phyloP scores from a whole-genome alignment of 1,140 invertebrate genomes.

The Ceratosolen solmsi region DNA sequence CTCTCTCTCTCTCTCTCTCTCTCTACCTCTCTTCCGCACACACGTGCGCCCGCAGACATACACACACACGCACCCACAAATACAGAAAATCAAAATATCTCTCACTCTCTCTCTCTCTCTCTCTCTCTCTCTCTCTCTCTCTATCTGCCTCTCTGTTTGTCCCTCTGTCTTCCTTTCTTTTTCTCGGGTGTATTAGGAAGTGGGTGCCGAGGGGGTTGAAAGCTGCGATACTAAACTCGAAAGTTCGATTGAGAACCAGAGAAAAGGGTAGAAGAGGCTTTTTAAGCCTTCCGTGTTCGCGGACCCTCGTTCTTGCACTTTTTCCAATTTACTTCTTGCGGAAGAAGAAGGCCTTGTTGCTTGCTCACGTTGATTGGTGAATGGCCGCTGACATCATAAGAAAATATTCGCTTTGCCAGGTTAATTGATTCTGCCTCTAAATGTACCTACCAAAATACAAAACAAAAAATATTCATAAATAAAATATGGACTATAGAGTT shows the following conservation, averaged over 20 bases:
- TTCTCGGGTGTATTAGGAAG: slow-evolving; percentile 3
- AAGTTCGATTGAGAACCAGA: slow-evolving; percentile 2
- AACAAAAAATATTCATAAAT: no score
- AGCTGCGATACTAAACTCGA: not conserved
- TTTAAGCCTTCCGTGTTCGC: not conserved
- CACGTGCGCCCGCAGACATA: not conserved
- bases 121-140: not conserved
- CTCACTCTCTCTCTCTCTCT: not conserved
- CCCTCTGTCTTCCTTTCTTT: not conserved
- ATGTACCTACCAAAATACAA: no score
- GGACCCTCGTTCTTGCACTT: not conserved
- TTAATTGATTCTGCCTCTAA: not conserved
- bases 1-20: not conserved
- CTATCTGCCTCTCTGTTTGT: not conserved
- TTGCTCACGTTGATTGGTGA: not conserved
- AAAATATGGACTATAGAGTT: no score
- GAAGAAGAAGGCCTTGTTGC: not conserved
- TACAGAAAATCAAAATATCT: not conserved
- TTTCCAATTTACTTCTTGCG: not conserved
- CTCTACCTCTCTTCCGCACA: not conserved
- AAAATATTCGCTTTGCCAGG: not conserved
- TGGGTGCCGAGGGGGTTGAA: not conserved
- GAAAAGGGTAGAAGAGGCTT: not conserved
- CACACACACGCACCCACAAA: not conserved
- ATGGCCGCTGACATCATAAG: not conserved